Evolutionary conservation across 1,140 invertebrate species (phyloP).

Genomic region (Hetaerina americana): DNA sequence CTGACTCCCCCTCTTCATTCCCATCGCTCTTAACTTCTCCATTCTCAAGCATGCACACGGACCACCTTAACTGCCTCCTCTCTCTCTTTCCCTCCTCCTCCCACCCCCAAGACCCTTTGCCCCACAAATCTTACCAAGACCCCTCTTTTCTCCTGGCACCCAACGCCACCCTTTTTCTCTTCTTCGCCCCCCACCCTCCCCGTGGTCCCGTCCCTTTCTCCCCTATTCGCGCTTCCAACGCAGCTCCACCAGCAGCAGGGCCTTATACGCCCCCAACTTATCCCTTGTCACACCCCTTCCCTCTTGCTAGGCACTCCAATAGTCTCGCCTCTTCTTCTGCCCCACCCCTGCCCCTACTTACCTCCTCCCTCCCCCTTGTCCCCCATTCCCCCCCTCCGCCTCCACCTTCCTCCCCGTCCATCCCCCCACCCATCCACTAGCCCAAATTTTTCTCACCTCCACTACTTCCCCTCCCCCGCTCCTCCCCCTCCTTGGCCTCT

Average conservation of each 20-base stretch:
- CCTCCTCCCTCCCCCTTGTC: background rate
- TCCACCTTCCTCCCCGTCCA: background rate
- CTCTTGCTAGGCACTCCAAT: no score
- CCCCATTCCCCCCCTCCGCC: background rate
- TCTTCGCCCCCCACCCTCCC: no score
- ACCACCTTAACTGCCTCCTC: no score
- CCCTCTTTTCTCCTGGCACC: background rate
- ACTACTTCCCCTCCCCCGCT: background rate
- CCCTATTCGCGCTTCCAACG: no score
- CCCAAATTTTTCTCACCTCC: background rate
- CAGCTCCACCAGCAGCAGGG: no score
- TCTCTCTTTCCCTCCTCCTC: background rate
- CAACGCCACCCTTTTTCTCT: background rate
- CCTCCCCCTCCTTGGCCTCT: background rate
- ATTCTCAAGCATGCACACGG: no score
- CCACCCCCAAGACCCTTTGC: background rate
- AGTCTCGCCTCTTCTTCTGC: no score
- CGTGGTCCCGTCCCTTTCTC: background rate
- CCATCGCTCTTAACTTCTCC: no score
- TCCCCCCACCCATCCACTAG: background rate
- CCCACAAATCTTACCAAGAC: background rate
- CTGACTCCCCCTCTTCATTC: background rate
- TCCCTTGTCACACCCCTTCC: no score
- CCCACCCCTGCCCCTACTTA: background rate
- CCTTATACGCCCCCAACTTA: no score